Evolutionary conservation across 2,888 invertebrate genomes (phyloP), one percentile per base, ranked within the genome.

Genomic region (Isotomurus palustris): DNA sequence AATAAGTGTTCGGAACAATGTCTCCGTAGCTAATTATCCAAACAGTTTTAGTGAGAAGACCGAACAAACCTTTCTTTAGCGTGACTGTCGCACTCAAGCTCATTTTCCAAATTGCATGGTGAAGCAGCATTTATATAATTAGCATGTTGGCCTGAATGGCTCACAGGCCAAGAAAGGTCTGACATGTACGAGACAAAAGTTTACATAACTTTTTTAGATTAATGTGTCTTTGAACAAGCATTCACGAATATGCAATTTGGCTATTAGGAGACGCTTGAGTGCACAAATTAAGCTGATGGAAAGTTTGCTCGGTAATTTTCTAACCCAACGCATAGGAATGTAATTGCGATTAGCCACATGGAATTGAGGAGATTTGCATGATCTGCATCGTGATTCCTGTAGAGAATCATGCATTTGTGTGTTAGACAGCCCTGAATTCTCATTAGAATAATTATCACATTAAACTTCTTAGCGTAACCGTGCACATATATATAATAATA

Each of bases 1-100:
- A 99, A 83, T 99, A 99, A 72, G 99, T 99, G 82, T 97, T 97
- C 78, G 99, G 99, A 77, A 99, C 97, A 78, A 96, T 94, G 82
- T 96, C 99, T 77, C 99, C 99, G 82, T 99, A 99, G 77, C 99
- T 43, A 28, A 53, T 28, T 40, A n/a, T 41, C 40, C 45, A 27
- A 22, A 45, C 27, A 24, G 28, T 28, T 3, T 43, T 43, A 43
- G 43, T 24, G 12, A 22, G 21, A 10, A 24, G 24, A 43, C 43
- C 43, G 43, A 43, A 14, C 43, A 43, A 43, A 43, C 43, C 38
- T 38, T 14, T 24, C 21, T 43, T 12, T 24, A 8, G 43, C 43
- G n/a, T n/a, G n/a, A n/a, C n/a, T n/a, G n/a, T n/a, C n/a, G n/a
- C n/a, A n/a, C n/a, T n/a, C n/a, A n/a, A n/a, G n/a, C n/a, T n/a